Conservation (phyloP, 2,113 vertebrate genomes). For the Regulus satrapa region DNA sequence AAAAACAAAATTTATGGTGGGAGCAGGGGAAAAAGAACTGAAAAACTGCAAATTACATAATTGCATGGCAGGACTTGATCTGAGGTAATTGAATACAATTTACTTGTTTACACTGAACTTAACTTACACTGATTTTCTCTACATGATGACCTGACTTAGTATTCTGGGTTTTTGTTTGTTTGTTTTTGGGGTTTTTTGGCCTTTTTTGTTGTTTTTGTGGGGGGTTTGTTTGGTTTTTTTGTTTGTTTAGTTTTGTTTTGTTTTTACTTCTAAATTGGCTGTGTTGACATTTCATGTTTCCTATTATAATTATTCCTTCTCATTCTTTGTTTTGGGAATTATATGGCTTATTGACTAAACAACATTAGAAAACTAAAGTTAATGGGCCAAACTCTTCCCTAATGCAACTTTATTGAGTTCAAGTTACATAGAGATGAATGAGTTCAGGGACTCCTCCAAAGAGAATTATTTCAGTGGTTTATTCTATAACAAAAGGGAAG, state of each 20-base stretch:
- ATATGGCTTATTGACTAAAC: slow-evolving; percentile 30
- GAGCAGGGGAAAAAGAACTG: not conserved
- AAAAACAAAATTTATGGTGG: not conserved
- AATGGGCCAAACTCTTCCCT: slow-evolving; percentile 16
- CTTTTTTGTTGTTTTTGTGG: not conserved
- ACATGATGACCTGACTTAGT: not conserved
- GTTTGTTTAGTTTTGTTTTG: not conserved
- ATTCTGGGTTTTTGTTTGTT: not conserved
- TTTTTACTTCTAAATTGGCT: not conserved
- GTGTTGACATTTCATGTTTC: not conserved
- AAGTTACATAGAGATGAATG: slow-evolving; percentile 9
- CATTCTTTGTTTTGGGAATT: slow-evolving; percentile 6
- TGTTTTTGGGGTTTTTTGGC: not conserved
- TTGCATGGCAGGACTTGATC: not conserved
- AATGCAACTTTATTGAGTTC: not conserved
- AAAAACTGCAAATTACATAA: not conserved
- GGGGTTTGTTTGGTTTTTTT: no score
- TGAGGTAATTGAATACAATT: not conserved
- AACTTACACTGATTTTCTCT: not conserved
- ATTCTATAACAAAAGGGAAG: not conserved
- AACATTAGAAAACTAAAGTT: slow-evolving; percentile 19
- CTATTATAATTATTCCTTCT: not conserved
- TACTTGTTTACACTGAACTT: not conserved
- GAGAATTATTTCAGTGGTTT: not conserved
- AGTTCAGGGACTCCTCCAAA: not conserved